A percentile compares a stretch with the other conserved stretches of the same genome.
phyloP scores from a whole-genome alignment of 2,888 invertebrate species.

The Prenolepis imparis region DNA sequence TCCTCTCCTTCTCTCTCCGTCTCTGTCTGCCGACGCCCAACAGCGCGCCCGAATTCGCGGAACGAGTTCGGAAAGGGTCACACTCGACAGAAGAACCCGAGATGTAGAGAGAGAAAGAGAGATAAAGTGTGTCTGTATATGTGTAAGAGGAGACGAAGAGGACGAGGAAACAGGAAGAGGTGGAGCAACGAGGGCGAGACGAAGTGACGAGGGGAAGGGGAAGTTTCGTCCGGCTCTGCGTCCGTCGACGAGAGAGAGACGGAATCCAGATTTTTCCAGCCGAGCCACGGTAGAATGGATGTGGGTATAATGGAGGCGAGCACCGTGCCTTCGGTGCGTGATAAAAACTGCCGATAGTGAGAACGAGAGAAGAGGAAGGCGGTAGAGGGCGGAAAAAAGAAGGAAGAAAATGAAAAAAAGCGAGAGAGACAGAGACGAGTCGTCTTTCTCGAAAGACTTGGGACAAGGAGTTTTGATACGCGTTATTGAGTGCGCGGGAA shows the following conservation, averaged over 20 bases:
- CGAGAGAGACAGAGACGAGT: slow-evolving; percentile 42
- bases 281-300: slow-evolving; percentile 74
- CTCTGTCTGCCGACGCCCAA: slow-evolving; percentile 53
- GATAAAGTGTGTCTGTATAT: slow-evolving; percentile 7
- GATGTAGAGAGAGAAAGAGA: not conserved
- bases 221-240: slow-evolving; percentile 40
- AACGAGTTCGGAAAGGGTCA: slow-evolving; percentile 68
- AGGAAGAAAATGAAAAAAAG: not conserved
- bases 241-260: slow-evolving; percentile 65
- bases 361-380: slow-evolving; percentile 47
- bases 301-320: slow-evolving; percentile 78
- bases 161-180: slow-evolving; percentile 55
- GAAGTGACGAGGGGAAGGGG: slow-evolving; percentile 25
- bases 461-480: slow-evolving; percentile 76
- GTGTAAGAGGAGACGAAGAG: slow-evolving; percentile 28
- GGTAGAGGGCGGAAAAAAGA: slow-evolving; percentile 23
- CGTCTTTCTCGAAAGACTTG: slow-evolving; percentile 67
- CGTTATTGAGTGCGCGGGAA: slow-evolving; percentile 76
- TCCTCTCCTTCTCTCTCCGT: not conserved
- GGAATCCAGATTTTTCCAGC: slow-evolving; percentile 73
- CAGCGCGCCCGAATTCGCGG: slow-evolving; percentile 65
- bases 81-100: slow-evolving; percentile 42
- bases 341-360: slow-evolving; percentile 77
- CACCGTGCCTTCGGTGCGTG: slow-evolving; percentile 76
- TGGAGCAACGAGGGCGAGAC: slow-evolving; percentile 27